Base-by-base conservation (phyloP, 1,140 invertebrate species). In the Drosophila watanabei region DNA sequence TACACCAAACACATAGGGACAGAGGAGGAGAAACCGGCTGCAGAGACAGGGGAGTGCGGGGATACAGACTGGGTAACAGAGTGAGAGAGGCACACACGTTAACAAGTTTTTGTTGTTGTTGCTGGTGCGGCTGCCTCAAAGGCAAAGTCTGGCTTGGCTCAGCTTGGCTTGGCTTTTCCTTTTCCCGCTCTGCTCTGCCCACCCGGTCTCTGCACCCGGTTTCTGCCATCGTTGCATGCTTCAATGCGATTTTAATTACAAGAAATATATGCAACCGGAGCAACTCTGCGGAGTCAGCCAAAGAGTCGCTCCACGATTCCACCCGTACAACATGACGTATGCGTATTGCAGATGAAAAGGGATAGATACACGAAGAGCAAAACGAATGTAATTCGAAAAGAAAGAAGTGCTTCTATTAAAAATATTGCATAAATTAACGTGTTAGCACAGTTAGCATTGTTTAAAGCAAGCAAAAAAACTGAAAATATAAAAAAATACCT, bases 221-320 rank as follows among this genome's bases (percentile, higher is more conserved):
- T 43, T 52, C 62, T 70, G 66, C 70, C 52, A 49, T 61, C 48
- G 37, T 57, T 70, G 78, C 68, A 61, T 82, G 79, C 83, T 89
- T 89, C 82, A 89, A 89, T 89, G 85, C 68, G 86, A 90, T 89
- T 89, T 89, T 89, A 89, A 89, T 89, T 89, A 89, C 85, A 90
- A 90, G 86, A 89, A 89, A 90, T 90, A 89, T 85, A 89, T 90
- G 86, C 86, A 90, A 43, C 56, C 66, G 43, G 58, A 39, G 52
- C 80, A 49, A 73, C 63, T 86, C 56, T 73, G 80, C 85, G 72
- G 61, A 87, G 68, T 87, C 80, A 88, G 80, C 80, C 64, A 71
- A 83, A 88, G 54, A 57, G 80, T 89, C 76, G 68, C 80, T 72
- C 75, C 66, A 68, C 45, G 43, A 35, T 45, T 60, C 10, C 39